These are phyloP conservation scores for Haliclona indistincta DNA, from an alignment of 37 sponge, comb jelly and placozoan genomes.

Conservation along the genomic window DNA sequence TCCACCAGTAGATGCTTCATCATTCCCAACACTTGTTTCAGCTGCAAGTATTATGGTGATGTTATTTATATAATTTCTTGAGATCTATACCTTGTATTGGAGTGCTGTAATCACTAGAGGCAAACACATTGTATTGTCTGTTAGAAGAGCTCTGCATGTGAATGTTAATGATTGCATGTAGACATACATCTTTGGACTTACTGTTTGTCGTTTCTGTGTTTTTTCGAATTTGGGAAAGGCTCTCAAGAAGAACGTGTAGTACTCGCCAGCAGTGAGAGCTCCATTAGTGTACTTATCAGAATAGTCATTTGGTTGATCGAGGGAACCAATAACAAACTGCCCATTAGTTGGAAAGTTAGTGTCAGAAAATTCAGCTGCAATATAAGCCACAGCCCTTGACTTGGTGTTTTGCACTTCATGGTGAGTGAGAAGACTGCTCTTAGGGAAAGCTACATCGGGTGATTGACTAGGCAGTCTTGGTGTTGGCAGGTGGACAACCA, in stretches of 20 bases:
- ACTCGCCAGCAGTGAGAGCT: conserved; percentile 8
- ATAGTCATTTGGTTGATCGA: conserved; percentile 32
- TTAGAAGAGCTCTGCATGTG: no score
- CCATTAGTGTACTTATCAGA: conserved; percentile 44
- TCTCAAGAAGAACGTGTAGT: conserved; percentile 65
- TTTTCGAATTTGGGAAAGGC: conserved; percentile 20
- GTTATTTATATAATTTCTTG: no score
- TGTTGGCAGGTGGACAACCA: conserved; percentile 27
- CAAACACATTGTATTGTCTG: conserved; percentile 7
- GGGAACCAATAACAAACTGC: conserved; percentile 3
- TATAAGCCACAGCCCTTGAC: conserved; percentile 12
- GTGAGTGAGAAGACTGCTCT: background rate
- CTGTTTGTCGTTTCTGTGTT: no score
- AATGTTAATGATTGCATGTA: background rate
- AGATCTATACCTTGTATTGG: no score
- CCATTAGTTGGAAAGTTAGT: conserved; percentile 13
- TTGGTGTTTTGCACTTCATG: background rate
- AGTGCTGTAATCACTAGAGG: conserved; percentile 9
- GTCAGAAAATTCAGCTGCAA: conserved; percentile 59
- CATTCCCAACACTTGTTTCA: no score
- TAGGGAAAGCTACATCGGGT: conserved; percentile 11
- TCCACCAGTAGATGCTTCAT: no score
- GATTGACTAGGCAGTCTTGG: background rate
- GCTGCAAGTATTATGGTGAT: no score
- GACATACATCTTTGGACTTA: no score